phyloP scores from a whole-genome alignment of 2,113 vertebrate genomes.

The Panthera tigris region DNA sequence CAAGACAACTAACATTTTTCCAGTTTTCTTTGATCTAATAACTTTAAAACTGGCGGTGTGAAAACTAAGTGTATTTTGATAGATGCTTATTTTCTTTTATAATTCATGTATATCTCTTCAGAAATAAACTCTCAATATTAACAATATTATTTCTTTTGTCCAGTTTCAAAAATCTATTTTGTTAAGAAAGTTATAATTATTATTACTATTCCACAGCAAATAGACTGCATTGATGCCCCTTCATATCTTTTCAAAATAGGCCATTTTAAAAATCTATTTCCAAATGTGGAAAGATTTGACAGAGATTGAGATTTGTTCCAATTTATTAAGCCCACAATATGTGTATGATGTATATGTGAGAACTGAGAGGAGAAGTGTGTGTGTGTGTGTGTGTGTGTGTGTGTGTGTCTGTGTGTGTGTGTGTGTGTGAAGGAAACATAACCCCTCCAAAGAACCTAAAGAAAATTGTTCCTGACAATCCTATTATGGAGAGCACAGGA shows the following conservation, averaged over 20 bases:
- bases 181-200: not conserved
- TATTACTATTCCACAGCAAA: not conserved
- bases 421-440: not conserved
- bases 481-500: not conserved
- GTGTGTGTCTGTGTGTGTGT: not conserved
- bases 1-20: not conserved
- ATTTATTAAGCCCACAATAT: not conserved
- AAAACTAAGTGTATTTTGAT: not conserved
- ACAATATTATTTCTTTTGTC: not conserved
- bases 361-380: not conserved
- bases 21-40: not conserved
- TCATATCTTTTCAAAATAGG: not conserved
- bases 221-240: not conserved
- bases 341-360: not conserved
- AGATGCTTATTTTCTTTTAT: not conserved
- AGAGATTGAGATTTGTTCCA: not conserved
- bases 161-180: not conserved
- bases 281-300: not conserved
- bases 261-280: not conserved
- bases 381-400: not conserved
- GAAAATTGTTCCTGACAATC: slow-evolving; percentile 46
- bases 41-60: not conserved
- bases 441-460: not conserved
- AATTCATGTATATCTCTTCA: not conserved
- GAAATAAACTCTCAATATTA: not conserved